These are phyloP conservation scores for Mastacembelus armatus DNA, from an alignment of 2,797 vertebrate genomes.

Conservation along the genomic window DNA sequence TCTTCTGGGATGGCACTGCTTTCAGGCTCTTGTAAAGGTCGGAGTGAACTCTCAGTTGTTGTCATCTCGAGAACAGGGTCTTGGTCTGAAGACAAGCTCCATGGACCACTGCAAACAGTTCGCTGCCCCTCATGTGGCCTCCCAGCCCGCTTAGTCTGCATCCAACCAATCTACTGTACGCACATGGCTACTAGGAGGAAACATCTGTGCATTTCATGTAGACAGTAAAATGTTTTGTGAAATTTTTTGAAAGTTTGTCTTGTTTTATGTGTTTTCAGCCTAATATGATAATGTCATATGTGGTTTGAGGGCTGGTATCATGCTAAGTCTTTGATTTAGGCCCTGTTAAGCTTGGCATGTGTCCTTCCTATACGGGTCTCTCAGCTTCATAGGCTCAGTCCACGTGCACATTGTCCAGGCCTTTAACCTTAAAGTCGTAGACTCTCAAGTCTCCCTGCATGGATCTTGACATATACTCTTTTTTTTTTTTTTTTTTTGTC, in stretches of 20 bases:
- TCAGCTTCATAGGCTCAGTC: slow-evolving; percentile 23
- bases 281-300: slow-evolving; percentile 28
- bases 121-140: slow-evolving; percentile 43
- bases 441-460: background rate
- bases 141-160: slow-evolving; percentile 25
- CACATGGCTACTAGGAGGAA: slow-evolving; percentile 27
- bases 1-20: slow-evolving; percentile 21
- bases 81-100: slow-evolving; percentile 51
- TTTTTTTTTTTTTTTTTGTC: slow-evolving; percentile 24
- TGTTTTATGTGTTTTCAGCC: slow-evolving; percentile 6
- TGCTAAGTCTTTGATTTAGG: slow-evolving; percentile 29
- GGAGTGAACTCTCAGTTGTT: slow-evolving; percentile 25
- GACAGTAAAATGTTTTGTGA: slow-evolving; percentile 13
- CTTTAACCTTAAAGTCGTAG: slow-evolving; percentile 17
- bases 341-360: slow-evolving; percentile 53
- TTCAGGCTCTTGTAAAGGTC: slow-evolving; percentile 41
- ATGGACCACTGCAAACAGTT: slow-evolving; percentile 48
- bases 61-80: slow-evolving; percentile 46
- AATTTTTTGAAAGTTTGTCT: slow-evolving; percentile 19
- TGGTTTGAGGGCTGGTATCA: slow-evolving; percentile 37
- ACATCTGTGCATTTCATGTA: slow-evolving; percentile 21
- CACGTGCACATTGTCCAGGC: slow-evolving; percentile 7
- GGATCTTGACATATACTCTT: background rate
- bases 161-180: slow-evolving; percentile 17
- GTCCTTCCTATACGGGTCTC: slow-evolving; percentile 39